Percentiles rank a stretch among this genome's conserved stretches.
phyloP scores from a whole-genome alignment of 2,888 invertebrate species.

The Tipula confusa region DNA sequence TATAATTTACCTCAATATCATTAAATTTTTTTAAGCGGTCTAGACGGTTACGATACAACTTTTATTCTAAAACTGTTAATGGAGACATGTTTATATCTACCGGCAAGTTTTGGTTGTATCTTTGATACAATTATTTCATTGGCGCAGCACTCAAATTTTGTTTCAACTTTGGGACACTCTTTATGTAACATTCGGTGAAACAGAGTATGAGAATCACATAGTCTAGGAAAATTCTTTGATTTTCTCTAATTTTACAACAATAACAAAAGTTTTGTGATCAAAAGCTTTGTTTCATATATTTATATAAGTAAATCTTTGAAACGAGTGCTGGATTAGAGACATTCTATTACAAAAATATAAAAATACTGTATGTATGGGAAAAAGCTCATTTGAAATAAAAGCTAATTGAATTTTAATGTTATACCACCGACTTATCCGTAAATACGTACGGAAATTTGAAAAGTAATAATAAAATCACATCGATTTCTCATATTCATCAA shows the following conservation, averaged over 20 bases:
- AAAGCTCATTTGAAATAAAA: neutral
- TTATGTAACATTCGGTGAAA: no score
- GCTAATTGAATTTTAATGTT: slow-evolving; percentile 1
- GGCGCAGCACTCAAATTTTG: no score
- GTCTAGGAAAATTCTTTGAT: neutral
- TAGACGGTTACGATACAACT: no score
- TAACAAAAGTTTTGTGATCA: neutral
- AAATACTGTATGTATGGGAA: neutral
- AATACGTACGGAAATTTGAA: neutral
- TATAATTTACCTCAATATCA: no score
- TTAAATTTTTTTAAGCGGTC: no score
- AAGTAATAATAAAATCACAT: neutral
- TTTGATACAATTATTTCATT: no score
- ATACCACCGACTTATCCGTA: neutral
- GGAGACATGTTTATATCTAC: no score
- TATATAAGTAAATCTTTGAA: no score
- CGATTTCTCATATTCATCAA: neutral
- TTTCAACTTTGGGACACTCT: no score
- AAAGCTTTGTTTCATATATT: neutral
- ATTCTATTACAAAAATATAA: neutral
- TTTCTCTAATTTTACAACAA: neutral
- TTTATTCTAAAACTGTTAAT: no score
- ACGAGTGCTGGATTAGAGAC: neutral
- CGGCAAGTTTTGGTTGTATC: no score
- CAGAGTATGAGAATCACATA: no score